Percentiles rank a stretch among this genome's conserved stretches.
These are phyloP conservation scores for Ochropleura plecta DNA, from an alignment of 2,888 invertebrate species.

Conservation along the genomic window DNA sequence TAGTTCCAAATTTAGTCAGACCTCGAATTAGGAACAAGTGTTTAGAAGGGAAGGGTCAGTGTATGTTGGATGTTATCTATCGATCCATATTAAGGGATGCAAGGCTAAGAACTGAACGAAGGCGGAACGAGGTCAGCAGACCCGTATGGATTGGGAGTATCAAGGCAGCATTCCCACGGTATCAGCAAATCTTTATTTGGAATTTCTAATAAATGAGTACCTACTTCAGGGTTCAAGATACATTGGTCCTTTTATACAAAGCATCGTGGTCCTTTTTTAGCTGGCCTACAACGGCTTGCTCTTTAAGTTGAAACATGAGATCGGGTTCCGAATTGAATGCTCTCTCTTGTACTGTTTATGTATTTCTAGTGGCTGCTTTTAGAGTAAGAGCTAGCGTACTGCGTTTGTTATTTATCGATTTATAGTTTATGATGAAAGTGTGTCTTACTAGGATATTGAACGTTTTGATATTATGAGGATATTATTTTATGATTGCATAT, in stretches of 20 bases:
- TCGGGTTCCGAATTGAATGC: constrained; percentile 54
- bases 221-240: constrained; percentile 35
- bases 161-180: constrained; percentile 68
- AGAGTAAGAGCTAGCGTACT: constrained; percentile 9
- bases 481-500: not conserved
- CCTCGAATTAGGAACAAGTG: constrained; percentile 62
- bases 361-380: constrained; percentile 32
- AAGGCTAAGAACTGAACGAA: constrained; percentile 72
- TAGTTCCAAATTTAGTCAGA: constrained; percentile 55
- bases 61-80: constrained; percentile 58
- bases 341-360: constrained; percentile 48
- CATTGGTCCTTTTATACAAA: constrained; percentile 15
- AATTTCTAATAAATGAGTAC: constrained; percentile 64
- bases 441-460: not conserved
- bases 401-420: constrained; percentile 31
- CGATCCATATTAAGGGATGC: constrained; percentile 77
- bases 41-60: constrained; percentile 62
- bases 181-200: constrained; percentile 69
- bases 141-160: constrained; percentile 66
- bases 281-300: constrained; percentile 42
- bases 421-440: not conserved
- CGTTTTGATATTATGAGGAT: not conserved
- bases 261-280: constrained; percentile 23
- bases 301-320: constrained; percentile 41
- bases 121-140: constrained; percentile 61